These are phyloP conservation scores for Pterois miles DNA, from an alignment of 2,797 vertebrate species.

Conservation along the genomic window DNA sequence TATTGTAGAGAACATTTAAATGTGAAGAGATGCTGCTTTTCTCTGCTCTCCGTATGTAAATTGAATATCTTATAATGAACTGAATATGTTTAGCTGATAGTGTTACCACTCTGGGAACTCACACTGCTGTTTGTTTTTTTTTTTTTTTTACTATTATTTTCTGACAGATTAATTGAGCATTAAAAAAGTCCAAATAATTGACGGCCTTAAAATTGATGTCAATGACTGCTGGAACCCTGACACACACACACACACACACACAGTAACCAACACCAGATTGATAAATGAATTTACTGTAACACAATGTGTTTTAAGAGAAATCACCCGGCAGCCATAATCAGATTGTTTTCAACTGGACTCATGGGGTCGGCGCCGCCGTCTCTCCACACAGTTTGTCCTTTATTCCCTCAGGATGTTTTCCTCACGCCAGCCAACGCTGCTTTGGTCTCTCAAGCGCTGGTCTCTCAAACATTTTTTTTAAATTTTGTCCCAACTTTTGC, in stretches of 20 bases:
- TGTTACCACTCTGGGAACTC: neutral
- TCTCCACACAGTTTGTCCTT: constrained; percentile 62
- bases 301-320: no score
- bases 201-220: neutral
- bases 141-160: no score
- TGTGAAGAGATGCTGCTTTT: neutral
- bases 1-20: no score
- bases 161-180: no score
- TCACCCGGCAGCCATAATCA: constrained; percentile 73
- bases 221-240: neutral
- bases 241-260: neutral
- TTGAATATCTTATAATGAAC: neutral
- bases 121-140: no score
- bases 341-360: constrained; percentile 84
- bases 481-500: constrained; percentile 7
- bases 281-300: no score
- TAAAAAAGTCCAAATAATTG: no score
- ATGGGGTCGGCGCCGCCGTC: constrained; percentile 73
- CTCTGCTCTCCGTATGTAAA: neutral
- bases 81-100: neutral
- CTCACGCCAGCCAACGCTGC: constrained; percentile 20
- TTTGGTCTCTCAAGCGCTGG: constrained; percentile 33
- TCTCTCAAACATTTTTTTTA: neutral
- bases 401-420: constrained; percentile 68
- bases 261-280: no score